A percentile compares a stretch with the other conserved stretches of the same genome.
These are phyloP conservation scores for Dicroscelio sp. DNA, from an alignment of 2,888 invertebrate species.

Conservation along the genomic window DNA sequence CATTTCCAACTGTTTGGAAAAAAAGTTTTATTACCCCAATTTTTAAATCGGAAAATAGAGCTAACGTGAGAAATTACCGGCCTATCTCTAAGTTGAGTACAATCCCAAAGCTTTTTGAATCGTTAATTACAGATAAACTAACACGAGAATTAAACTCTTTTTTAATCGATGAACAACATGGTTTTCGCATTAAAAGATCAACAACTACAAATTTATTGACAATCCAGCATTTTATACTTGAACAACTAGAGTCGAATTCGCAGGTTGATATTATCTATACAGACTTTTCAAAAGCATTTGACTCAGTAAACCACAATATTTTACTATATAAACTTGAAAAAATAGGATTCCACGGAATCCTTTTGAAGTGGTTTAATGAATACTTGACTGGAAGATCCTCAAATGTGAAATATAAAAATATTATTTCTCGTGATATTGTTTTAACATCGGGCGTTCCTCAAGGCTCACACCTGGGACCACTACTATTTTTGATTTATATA, in stretches of 20 bases:
- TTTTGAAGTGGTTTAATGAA: neutral
- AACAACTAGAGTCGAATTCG: neutral
- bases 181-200: neutral
- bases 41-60: neutral
- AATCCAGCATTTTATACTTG: neutral
- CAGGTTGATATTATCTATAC: conserved; percentile 3
- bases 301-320: neutral
- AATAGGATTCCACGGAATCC: neutral
- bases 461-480: neutral
- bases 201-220: neutral
- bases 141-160: neutral
- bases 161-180: conserved; percentile 21
- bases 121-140: neutral
- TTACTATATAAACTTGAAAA: neutral
- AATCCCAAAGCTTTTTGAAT: conserved; percentile 28
- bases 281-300: no score
- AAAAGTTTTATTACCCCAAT: neutral
- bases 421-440: neutral
- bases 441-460: neutral
- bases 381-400: neutral
- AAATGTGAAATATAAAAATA: neutral
- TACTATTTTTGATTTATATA: neutral
- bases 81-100: neutral
- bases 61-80: neutral
- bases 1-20: neutral